Base-by-base conservation (phyloP, 1,140 invertebrate genomes). In the Anthonomus grandis region DNA sequence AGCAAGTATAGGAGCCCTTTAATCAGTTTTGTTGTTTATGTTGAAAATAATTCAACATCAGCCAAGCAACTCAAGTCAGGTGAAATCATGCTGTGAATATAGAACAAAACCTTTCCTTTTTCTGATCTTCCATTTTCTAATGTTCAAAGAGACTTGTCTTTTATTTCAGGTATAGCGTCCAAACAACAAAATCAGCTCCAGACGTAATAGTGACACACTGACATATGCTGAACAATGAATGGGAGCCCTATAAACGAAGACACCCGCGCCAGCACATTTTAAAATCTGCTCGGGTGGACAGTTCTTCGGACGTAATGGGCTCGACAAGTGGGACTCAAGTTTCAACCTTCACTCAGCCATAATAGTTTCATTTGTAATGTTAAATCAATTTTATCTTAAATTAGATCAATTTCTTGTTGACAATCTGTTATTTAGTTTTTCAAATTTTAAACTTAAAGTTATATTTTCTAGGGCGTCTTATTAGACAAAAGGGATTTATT, bases 141-240 rank as follows among this genome's bases (percentile, higher is more conserved):
- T n/a, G n/a, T n/a, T n/a, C n/a, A n/a, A n/a, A n/a, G n/a, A n/a
- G n/a, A n/a, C n/a, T n/a, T n/a, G n/a, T n/a, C n/a, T n/a, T n/a
- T n/a, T n/a, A n/a, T 50, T 59, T 22, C 49, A 59, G 57, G 0
- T 86, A 85, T 69, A 88, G 85, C 70, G 83, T 85, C 44, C 84
- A 87, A 58, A 89, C 87, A 10, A 88, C 86, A 8, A 90, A 91
- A 69, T 91, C 89, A 38, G 90, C 90, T 1, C 90, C 90, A 15
- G 90, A 93, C 70, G 90, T 92, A 47, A 90, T 92, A 63, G 86
- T 88, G 64, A 87, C 86, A 13, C 86, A 88, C 82, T 89, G 85
- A 89, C 82, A 79, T 46, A 57, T 68, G 67, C 71, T 74, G 69
- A 70, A 64, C 59, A 68, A 62, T 62, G 72, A 79, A 69, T 81